Conservation (phyloP, 2,113 vertebrate species). For the Myotis lucifugus region DNA sequence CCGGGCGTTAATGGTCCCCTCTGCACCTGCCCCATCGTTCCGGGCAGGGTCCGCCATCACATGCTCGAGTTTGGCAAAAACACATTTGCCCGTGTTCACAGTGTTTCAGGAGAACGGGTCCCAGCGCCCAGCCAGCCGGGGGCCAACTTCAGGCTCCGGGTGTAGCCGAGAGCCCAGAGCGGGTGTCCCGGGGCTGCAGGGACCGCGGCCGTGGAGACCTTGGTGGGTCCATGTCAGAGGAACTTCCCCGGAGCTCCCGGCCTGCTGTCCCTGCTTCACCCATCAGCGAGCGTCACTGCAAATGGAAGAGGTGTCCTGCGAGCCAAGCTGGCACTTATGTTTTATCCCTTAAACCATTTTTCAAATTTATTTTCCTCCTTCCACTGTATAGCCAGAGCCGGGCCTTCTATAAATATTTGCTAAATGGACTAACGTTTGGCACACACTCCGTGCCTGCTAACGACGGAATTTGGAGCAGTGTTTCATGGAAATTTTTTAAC, state of each 20-base stretch:
- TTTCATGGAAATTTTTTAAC: background rate
- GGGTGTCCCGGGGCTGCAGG: accelerated
- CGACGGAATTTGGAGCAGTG: background rate
- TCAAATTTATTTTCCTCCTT: background rate
- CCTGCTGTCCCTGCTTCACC: no score
- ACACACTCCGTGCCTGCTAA: background rate
- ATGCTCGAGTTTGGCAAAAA: background rate
- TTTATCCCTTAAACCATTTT: background rate
- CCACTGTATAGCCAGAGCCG: background rate
- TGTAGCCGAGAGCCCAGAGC: no score
- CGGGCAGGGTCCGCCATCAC: background rate
- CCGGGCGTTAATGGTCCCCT: accelerated
- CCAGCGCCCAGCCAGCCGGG: accelerated
- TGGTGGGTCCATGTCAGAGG: no score
- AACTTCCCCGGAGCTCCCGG: background rate
- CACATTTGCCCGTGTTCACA: background rate
- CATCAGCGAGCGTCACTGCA: background rate
- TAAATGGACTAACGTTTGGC: background rate
- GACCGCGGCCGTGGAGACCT: background rate
- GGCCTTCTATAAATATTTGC: background rate
- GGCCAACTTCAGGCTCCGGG: background rate
- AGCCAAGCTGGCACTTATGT: background rate
- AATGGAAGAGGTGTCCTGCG: background rate
- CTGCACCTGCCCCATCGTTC: accelerated
- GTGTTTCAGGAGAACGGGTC: background rate